These are phyloP conservation scores for Illadopsis cleaveri DNA, from an alignment of 2,113 vertebrate species.

Conservation along the genomic window DNA sequence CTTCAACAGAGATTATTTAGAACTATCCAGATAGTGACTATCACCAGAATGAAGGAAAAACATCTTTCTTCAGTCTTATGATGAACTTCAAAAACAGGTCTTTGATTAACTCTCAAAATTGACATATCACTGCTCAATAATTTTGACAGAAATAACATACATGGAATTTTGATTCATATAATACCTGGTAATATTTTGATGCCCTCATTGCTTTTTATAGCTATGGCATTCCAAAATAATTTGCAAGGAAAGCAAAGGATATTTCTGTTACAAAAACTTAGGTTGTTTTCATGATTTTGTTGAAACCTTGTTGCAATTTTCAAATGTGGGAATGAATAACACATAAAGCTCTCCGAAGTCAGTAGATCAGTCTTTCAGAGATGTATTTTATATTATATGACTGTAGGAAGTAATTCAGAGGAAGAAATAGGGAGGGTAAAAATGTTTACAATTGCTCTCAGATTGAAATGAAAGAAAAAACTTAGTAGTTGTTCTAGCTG, in stretches of 20 bases:
- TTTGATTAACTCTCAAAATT: background rate
- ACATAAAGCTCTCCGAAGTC: background rate
- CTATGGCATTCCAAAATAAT: background rate
- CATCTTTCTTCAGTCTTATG: background rate
- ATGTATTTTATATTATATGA: background rate
- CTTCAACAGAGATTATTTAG: background rate
- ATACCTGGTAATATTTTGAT: background rate
- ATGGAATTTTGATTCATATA: background rate
- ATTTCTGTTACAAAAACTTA: background rate
- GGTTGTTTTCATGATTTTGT: background rate
- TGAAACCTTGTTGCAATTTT: background rate
- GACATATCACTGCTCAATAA: rapidly evolving
- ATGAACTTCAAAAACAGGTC: background rate
- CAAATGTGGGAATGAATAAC: background rate
- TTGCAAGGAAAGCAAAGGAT: background rate
- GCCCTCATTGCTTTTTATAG: background rate
- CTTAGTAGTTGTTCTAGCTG: background rate
- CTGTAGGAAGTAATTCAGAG: background rate
- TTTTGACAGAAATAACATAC: background rate
- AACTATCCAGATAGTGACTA: background rate
- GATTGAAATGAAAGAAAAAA: background rate
- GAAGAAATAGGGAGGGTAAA: background rate
- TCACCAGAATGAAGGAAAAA: background rate
- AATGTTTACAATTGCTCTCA: background rate
- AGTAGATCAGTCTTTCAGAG: background rate